Evolutionary conservation across 2,797 vertebrate genomes (phyloP), one percentile per base, ranked within the genome.

Genomic region (Margarornis squamiger): DNA sequence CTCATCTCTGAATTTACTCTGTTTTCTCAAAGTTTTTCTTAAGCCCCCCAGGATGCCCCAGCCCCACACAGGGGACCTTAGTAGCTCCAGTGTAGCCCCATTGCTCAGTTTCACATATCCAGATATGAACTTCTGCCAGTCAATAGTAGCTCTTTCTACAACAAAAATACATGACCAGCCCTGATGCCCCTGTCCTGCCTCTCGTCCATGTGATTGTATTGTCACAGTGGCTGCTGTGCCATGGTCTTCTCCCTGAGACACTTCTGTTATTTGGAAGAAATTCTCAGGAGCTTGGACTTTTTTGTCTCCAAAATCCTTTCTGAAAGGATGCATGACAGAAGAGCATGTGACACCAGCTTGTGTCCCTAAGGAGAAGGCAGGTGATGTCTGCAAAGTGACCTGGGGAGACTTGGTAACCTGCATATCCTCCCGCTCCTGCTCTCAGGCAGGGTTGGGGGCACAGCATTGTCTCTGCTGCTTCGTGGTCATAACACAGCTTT

Each of bases 241-340:
- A 27, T 0, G 5, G 58, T 39, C 48, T 27, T 67, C 14, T 58
- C 29, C 22, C 38, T 27, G 14, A 57, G 10, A 74, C 6, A 8
- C 21, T 39, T 36, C 18, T 0, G 0, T 15, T 41, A 23, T 30
- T 30, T 57, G 17, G 39, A 86, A 75, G 13, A 61, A 82, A 66
- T 88, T 52, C 26, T 61, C 29, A 38, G 23, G 14, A 17, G 2
- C 26, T 48, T 52, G 34, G 23, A 38, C 6, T 10, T 58, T 9
- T 51, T 67, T n/a, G 12, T 46, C 43, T 78, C 34, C 39, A 66
- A 57, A 72, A 29, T 86, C 21, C 20, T 39, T 61, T 46, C 81
- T 48, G 11, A 41, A 82, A 84, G 51, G 8, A 27, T 0, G 0
- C 0, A 9, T 68, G 54, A 54, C 2, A 0, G 57, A 78, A 17